A percentile compares a stretch with the other conserved stretches of the same genome.
These are phyloP conservation scores for Steinernema carpocapsae DNA, from an alignment of 2,888 invertebrate genomes.

Conservation along the genomic window DNA sequence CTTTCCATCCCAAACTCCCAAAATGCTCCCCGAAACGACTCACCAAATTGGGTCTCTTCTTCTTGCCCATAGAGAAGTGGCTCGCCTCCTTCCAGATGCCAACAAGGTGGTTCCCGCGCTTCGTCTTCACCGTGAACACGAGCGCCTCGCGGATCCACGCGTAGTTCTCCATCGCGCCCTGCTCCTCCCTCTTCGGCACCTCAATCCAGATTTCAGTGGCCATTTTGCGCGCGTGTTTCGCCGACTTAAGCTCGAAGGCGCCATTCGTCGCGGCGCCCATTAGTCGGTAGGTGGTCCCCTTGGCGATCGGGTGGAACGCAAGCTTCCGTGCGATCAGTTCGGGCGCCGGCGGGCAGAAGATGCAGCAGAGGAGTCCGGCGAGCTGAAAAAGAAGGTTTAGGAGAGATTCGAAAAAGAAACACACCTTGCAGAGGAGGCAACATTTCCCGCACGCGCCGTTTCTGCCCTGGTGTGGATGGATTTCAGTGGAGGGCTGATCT, in stretches of 20 bases:
- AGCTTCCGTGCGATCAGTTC: no score
- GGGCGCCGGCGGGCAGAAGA: no score
- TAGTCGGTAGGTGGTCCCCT: neutral
- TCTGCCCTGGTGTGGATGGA: no score
- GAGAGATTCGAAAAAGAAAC: no score
- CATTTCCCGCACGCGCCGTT: no score
- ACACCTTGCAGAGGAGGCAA: no score
- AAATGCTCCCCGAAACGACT: no score
- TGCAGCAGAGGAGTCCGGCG: neutral
- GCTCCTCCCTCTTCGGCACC: neutral
- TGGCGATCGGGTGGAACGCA: no score
- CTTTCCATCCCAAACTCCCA: neutral
- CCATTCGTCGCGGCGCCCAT: slow-evolving; percentile 16
- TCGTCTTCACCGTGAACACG: neutral
- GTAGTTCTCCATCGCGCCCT: neutral
- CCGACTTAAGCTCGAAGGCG: slow-evolving; percentile 13
- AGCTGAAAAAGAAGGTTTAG: no score
- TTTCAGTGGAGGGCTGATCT: no score
- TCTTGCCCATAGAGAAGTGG: no score
- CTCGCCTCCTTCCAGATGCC: neutral
- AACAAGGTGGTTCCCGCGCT: neutral
- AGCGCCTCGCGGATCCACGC: neutral
- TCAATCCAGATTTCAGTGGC: neutral
- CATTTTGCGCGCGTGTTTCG: slow-evolving; percentile 32
- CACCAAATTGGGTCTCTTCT: no score